Percentiles rank a stretch among this genome's conserved stretches.
Conservation (phyloP, 1,140 invertebrate genomes). For the Cotesia chilonis region DNA sequence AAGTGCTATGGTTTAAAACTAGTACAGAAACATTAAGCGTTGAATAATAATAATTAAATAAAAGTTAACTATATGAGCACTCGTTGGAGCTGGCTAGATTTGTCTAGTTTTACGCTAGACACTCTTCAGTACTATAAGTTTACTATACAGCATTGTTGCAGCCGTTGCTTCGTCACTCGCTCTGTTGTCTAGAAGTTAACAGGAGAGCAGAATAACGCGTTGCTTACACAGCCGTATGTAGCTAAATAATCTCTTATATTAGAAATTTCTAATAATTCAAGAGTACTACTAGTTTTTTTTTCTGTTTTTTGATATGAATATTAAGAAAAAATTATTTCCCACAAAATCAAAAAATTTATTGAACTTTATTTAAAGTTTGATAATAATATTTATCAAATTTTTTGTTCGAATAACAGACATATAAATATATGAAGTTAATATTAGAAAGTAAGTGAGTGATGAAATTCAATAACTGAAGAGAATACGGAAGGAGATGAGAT, state of each 20-base stretch:
- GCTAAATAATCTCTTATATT: too few relatives aligned
- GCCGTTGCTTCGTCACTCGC: slow-evolving; percentile 54
- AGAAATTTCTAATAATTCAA: too few relatives aligned
- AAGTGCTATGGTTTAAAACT: too few relatives aligned
- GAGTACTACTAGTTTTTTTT: too few relatives aligned
- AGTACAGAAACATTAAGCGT: background rate
- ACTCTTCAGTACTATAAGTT: slow-evolving; percentile 27
- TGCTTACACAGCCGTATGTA: background rate
- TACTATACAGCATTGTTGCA: slow-evolving; percentile 39
- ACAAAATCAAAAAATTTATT: background rate
- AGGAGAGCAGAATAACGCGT: slow-evolving; percentile 44
- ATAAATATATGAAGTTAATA: background rate
- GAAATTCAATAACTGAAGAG: slow-evolving; percentile 1
- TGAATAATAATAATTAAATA: background rate
- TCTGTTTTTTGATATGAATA: too few relatives aligned
- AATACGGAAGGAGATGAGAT: slow-evolving; percentile 48
- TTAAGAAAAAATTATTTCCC: background rate
- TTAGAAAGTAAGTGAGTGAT: background rate
- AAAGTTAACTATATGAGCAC: background rate
- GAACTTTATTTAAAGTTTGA: background rate
- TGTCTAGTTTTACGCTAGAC: slow-evolving; percentile 21
- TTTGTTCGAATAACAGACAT: background rate
- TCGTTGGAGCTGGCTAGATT: background rate
- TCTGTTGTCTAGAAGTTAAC: slow-evolving; percentile 47
- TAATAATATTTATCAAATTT: slow-evolving; percentile 2